These are phyloP conservation scores for Macrocentrus cingulum DNA, from an alignment of 1,140 invertebrate species.

Conservation along the genomic window DNA sequence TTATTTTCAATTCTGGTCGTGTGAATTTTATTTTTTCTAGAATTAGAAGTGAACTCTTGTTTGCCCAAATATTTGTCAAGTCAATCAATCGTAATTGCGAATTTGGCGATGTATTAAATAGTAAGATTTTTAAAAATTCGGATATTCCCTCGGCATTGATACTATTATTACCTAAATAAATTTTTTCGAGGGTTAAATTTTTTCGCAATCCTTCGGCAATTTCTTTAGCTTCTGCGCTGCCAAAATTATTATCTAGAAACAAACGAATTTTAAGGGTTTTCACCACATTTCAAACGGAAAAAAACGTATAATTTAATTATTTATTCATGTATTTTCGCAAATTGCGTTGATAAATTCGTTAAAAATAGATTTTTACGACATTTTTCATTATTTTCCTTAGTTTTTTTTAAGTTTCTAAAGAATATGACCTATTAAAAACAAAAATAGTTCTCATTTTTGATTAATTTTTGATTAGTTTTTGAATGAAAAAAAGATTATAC, in stretches of 20 bases:
- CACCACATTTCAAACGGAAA: too few relatives aligned
- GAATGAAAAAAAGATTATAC: too few relatives aligned
- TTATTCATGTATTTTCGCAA: too few relatives aligned
- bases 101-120: constrained; percentile 24
- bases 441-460: too few relatives aligned
- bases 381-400: too few relatives aligned
- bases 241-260: constrained; percentile 49
- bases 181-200: constrained; percentile 38
- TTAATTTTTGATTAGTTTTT: too few relatives aligned
- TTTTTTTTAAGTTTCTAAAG: too few relatives aligned
- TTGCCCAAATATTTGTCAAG: constrained; percentile 51
- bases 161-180: constrained; percentile 47
- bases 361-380: too few relatives aligned
- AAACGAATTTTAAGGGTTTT: too few relatives aligned
- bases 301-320: too few relatives aligned
- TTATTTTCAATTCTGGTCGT: constrained; percentile 44
- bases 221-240: constrained; percentile 28
- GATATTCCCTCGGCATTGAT: constrained; percentile 37
- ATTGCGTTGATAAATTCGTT: too few relatives aligned
- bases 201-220: constrained; percentile 40
- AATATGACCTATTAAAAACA: too few relatives aligned
- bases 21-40: constrained; percentile 39
- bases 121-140: constrained; percentile 34
- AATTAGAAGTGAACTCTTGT: constrained; percentile 42
- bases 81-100: constrained; percentile 44